These are phyloP conservation scores for Arremon aurantiirostris DNA, from an alignment of 2,797 vertebrate genomes.

Conservation along the genomic window DNA sequence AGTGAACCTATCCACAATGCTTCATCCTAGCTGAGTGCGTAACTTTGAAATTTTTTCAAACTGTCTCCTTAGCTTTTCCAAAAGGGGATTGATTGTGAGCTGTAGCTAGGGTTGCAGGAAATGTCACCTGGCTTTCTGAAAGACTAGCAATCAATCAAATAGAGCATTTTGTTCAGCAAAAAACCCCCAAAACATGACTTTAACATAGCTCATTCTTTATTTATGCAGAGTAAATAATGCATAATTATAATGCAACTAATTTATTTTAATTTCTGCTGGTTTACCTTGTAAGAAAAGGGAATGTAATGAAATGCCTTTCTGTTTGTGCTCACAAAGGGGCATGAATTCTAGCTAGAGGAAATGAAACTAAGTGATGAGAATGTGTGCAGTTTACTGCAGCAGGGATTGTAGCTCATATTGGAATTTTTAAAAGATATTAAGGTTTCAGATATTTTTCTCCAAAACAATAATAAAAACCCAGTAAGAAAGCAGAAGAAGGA, in stretches of 20 bases:
- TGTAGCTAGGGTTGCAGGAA: slow-evolving; percentile 59
- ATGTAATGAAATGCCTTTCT: background rate
- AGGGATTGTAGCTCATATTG: background rate
- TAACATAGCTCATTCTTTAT: background rate
- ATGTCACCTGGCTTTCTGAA: slow-evolving; percentile 60
- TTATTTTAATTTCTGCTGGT: background rate
- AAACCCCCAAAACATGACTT: background rate
- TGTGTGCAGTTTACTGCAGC: background rate
- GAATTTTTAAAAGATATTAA: background rate
- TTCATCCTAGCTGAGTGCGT: slow-evolving; percentile 13
- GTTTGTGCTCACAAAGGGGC: background rate
- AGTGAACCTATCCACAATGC: background rate
- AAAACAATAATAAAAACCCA: background rate
- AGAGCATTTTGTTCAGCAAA: background rate
- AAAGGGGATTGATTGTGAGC: slow-evolving; percentile 40
- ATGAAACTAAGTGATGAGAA: background rate
- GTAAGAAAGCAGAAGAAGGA: background rate
- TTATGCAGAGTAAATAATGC: background rate
- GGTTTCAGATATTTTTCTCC: background rate
- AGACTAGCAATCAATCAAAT: slow-evolving; percentile 47
- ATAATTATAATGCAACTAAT: background rate
- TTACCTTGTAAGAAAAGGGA: background rate
- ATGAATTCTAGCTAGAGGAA: background rate
- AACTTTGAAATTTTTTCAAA: slow-evolving; percentile 50
- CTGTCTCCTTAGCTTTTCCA: slow-evolving; percentile 53